Evolutionary conservation across 2,797 vertebrate genomes (phyloP).

Genomic region (Amphiprion clarkii): DNA sequence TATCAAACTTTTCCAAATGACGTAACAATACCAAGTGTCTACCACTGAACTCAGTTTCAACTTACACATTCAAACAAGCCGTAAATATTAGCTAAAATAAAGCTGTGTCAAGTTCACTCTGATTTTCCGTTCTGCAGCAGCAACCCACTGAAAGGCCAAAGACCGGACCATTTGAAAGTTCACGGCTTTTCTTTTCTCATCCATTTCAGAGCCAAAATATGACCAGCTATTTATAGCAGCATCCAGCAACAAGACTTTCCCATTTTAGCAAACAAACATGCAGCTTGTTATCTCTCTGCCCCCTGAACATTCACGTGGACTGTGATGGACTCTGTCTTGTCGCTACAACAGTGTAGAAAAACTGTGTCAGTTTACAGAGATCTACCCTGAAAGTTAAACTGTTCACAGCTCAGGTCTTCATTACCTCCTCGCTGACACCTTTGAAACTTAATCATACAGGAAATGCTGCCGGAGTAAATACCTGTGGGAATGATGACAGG

Average conservation of each 20-base stretch:
- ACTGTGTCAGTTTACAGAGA: constrained; percentile 9
- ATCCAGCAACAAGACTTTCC: constrained; percentile 62
- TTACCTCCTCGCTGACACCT: constrained; percentile 2
- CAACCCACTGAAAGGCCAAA: constrained; percentile 46
- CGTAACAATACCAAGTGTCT: constrained; percentile 1
- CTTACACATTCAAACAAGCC: constrained; percentile 5
- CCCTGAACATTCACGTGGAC: neutral
- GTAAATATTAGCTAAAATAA: constrained; percentile 29
- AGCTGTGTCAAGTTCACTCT: constrained; percentile 6
- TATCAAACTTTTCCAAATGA: constrained; percentile 11
- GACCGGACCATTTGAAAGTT: constrained; percentile 47
- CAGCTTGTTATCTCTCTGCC: constrained; percentile 62
- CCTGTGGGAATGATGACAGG: constrained; percentile 52
- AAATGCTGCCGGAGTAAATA: constrained; percentile 26
- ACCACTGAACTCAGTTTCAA: constrained; percentile 48
- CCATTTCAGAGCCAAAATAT: constrained; percentile 44
- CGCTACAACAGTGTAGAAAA: constrained; percentile 29
- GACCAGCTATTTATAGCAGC: constrained; percentile 54
- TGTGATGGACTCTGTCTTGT: neutral
- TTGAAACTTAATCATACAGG: constrained; percentile 46
- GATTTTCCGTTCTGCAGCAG: constrained; percentile 43
- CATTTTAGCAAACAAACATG: constrained; percentile 56
- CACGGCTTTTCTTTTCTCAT: constrained; percentile 57
- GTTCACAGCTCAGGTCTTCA: constrained; percentile 12
- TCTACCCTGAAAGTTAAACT: neutral